Evolutionary conservation across 2,797 vertebrate genomes (phyloP).

Genomic region (Gorsachius magnificus): DNA sequence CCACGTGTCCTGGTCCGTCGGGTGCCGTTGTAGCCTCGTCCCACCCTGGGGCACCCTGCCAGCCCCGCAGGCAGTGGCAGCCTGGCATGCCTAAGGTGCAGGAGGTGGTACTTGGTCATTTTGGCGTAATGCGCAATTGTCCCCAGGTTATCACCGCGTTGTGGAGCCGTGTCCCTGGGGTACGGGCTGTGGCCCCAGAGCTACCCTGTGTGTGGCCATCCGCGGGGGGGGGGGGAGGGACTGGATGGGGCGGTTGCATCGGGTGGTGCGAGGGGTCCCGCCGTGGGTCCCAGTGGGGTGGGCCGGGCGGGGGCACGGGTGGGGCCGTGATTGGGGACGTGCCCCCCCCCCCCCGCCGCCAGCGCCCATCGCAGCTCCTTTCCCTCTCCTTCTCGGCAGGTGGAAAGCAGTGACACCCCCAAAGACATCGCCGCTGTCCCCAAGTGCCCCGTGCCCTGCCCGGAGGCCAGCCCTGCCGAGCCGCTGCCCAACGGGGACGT

Average conservation of each 20-base stretch:
- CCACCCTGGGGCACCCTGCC: no score
- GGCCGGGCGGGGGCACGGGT: neutral
- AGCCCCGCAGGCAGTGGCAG: neutral
- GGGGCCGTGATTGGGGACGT: no score
- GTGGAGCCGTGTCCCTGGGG: rapidly evolving
- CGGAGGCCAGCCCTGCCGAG: conserved; percentile 79
- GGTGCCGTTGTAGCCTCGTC: rapidly evolving
- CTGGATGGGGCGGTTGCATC: neutral
- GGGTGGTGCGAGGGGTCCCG: neutral
- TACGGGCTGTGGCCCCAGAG: neutral
- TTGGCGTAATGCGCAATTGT: rapidly evolving
- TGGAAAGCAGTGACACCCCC: conserved; percentile 75
- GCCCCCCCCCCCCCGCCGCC: rapidly evolving
- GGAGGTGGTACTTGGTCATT: neutral
- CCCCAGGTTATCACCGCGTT: rapidly evolving
- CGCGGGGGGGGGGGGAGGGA: neutral
- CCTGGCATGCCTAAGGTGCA: rapidly evolving
- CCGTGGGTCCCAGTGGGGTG: rapidly evolving
- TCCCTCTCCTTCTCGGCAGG: conserved; percentile 51
- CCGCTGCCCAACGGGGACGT: conserved; percentile 89
- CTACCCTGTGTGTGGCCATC: neutral
- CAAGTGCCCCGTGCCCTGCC: conserved; percentile 78
- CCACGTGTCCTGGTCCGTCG: neutral
- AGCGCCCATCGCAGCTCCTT: neutral
- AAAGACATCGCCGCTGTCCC: conserved; percentile 79